These are phyloP conservation scores for Palloptera scutellata DNA, from an alignment of 2,888 invertebrate species.

Conservation along the genomic window DNA sequence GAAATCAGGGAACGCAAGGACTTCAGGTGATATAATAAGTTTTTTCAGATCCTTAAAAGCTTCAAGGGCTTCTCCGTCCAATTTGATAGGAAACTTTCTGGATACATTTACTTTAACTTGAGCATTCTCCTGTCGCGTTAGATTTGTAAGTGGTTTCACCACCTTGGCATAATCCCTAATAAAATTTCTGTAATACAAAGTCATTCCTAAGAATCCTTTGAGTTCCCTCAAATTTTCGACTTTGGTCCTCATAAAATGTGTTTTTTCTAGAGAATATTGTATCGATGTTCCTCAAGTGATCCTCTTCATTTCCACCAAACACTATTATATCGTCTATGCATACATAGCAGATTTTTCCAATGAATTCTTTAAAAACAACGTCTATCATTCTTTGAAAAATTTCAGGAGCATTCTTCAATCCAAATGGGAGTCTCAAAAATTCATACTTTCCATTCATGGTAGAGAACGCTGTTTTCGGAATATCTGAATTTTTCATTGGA, in stretches of 20 bases:
- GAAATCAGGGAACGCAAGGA: too few species aligned
- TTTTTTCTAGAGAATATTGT: constrained; percentile 36
- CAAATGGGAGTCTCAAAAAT: too few species aligned
- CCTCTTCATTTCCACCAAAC: too few species aligned
- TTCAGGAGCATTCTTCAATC: constrained; percentile 26
- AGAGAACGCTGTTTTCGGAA: constrained; percentile 39
- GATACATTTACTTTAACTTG: constrained; percentile 33
- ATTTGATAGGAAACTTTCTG: constrained; percentile 27
- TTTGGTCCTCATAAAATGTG: too few species aligned
- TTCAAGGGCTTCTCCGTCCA: constrained; percentile 28
- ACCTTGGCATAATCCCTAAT: constrained; percentile 34
- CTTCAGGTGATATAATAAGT: constrained; percentile 33
- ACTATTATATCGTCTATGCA: too few species aligned
- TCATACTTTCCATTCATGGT: constrained; percentile 36
- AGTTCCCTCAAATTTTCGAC: too few species aligned
- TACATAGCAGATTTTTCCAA: constrained; percentile 31
- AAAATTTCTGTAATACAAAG: constrained; percentile 36
- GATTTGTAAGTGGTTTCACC: constrained; percentile 35
- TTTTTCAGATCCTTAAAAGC: constrained; percentile 38
- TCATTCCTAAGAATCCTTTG: too few species aligned
- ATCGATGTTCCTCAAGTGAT: too few species aligned
- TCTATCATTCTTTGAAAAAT: constrained; percentile 41
- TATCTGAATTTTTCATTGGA: constrained; percentile 34
- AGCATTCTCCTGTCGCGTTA: constrained; percentile 35
- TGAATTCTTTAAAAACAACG: constrained; percentile 36